A percentile compares a stretch with the other conserved stretches of the same genome.
Conservation (phyloP, 2,888 invertebrate species). For the Carcina quercana region DNA sequence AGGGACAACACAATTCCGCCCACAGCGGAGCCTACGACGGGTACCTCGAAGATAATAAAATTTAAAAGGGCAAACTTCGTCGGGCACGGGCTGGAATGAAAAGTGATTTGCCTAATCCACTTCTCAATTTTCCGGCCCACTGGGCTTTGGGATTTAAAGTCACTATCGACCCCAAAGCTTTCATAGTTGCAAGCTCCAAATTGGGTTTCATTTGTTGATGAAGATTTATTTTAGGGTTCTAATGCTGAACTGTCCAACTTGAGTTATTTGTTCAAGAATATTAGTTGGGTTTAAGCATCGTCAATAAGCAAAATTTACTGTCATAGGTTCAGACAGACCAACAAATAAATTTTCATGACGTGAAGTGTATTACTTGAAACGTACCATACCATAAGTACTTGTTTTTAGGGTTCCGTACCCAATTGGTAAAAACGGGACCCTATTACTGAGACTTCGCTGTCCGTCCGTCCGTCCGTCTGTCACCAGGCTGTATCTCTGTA, state of each 20-base stretch:
- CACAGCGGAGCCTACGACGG: too few relatives aligned
- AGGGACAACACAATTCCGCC: too few relatives aligned
- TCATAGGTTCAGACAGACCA: too few relatives aligned
- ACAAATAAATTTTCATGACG: too few relatives aligned
- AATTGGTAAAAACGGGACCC: background rate
- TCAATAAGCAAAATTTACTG: too few relatives aligned
- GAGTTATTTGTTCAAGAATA: too few relatives aligned
- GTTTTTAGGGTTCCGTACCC: background rate
- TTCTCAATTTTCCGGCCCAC: conserved; percentile 68
- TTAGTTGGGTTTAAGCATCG: too few relatives aligned
- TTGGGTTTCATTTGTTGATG: background rate
- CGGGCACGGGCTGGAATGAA: conserved; percentile 56
- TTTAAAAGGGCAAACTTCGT: conserved; percentile 70
- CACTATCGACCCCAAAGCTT: conserved; percentile 35
- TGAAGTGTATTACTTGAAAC: too few relatives aligned
- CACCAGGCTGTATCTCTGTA: too few relatives aligned
- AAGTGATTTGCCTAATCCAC: conserved; percentile 74
- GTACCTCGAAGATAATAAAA: conserved; percentile 61
- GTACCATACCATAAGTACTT: too few relatives aligned
- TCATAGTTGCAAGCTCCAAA: conserved; percentile 11
- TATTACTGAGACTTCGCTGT: background rate
- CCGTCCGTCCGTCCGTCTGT: background rate
- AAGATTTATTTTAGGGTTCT: too few relatives aligned
- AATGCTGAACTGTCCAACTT: too few relatives aligned
- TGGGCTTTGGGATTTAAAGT: conserved; percentile 44